Base-by-base conservation (phyloP, 2,797 vertebrate genomes). In the Remorina albescens region DNA sequence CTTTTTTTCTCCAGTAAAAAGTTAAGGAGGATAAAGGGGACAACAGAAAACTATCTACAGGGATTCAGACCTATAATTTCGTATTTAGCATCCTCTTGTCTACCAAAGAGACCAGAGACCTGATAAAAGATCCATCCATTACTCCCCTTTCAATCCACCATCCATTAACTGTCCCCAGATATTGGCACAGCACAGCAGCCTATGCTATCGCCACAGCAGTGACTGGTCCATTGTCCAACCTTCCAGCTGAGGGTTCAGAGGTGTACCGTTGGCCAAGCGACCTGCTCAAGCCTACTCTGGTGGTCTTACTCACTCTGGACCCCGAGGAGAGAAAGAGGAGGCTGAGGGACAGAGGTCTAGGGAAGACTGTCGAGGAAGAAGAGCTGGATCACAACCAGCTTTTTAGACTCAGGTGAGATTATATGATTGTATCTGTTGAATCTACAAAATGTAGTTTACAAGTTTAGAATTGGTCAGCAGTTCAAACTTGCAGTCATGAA, bases 171-270 rank as follows among this genome's bases (percentile, higher is more conserved):
- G 23, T 68, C 80, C 55, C 26, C 81, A 98, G 97, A 85, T 98
- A 95, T 78, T 98, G 97, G 97, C 97, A 98, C 83, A 99, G 97
- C 91, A 98, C 97, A 0, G 96, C 96, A 41, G 94, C 97, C 1
- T 98, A 98, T 1, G 94, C 95, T 82, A 96, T 99, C 1, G 97
- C 96, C 79, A 96, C 97, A 4, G 96, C 97, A 53, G 92, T 96
- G 63, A 93, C 81, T 2, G 97, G 96, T 1, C 83, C 87, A 2
- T 67, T 92, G 16, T 87, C 87, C 32, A 91, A 95, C 87, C 96
- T 99, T 47, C 98, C 97, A 15, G 89, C 88, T 0, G 68, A 70
- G 57, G 90, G 91, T 0, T 95, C 96, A 3, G 92, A 94, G 5
- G 80, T 97, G 21, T 99, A 97, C 87, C 86, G 87, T 65, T 99